Evolutionary conservation across 1,140 invertebrate species (phyloP).

Genomic region (Bradynema listronoti): DNA sequence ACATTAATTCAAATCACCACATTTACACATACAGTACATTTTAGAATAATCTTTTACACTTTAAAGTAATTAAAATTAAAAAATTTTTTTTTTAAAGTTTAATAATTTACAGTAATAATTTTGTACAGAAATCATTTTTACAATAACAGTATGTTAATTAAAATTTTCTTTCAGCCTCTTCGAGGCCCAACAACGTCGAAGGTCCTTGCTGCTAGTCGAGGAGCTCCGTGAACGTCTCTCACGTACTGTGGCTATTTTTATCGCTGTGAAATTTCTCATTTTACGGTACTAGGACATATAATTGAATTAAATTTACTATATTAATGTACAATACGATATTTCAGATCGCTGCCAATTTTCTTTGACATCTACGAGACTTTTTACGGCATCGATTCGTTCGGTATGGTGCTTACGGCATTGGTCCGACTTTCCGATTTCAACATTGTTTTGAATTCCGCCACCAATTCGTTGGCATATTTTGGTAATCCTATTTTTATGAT

Average conservation of each 20-base stretch:
- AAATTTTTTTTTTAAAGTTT: too few species aligned
- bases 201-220: slow-evolving; percentile 38
- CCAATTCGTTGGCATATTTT: slow-evolving; percentile 48
- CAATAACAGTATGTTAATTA: too few species aligned
- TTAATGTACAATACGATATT: neutral
- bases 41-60: too few species aligned
- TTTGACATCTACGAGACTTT: slow-evolving; percentile 43
- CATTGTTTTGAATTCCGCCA: slow-evolving; percentile 41
- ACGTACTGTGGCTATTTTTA: slow-evolving; percentile 41
- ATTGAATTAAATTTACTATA: neutral
- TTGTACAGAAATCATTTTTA: too few species aligned
- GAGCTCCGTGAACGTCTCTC: slow-evolving; percentile 41
- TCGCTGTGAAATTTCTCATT: slow-evolving; percentile 43
- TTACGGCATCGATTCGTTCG: slow-evolving; percentile 45
- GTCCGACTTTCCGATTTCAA: slow-evolving; percentile 43
- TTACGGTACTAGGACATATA: slow-evolving; percentile 18
- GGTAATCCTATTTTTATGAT: too few species aligned
- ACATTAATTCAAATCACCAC: too few species aligned
- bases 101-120: too few species aligned
- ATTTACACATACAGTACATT: too few species aligned
- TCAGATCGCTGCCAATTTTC: slow-evolving; percentile 39
- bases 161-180: slow-evolving; percentile 32
- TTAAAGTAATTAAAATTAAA: too few species aligned
- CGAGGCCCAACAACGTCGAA: slow-evolving; percentile 40
- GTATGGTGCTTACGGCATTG: slow-evolving; percentile 31